Base-by-base conservation (phyloP, 23 tunicate species). In the Styela clava region DNA sequence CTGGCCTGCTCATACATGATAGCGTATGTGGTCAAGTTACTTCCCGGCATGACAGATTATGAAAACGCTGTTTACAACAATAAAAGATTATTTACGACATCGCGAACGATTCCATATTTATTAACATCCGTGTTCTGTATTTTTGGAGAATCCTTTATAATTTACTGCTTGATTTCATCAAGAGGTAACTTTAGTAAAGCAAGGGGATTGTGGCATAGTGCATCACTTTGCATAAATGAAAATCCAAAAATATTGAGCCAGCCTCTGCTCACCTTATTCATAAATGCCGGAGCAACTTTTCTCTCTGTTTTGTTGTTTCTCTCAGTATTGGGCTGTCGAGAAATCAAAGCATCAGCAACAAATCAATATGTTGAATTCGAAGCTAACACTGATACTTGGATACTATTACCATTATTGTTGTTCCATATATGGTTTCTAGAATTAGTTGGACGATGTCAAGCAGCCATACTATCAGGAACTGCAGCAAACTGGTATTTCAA, bases 401-500 rank as follows among this genome's bases (percentile, higher is more conserved):
- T 79, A 5, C 26, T 61, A 2, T 34, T 82, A 16, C 67, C 61
- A 3, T 19, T 77, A 18, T 56, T 82, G 2, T 16, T 77, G 44
- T 25, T 72, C n/a, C 68, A 36, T 31, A 24, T 86, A 9, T 91
- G 97, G 97, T 70, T 65, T 19, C 16, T 91, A 2, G 52, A 31
- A 16, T 34, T 91, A 5, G 19, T 83, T 2, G 70, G 52, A 28
- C 61, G 65, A 34, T 74, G 81, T 1, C 97, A 91, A 63, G 35
- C 78, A 69, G 82, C 74, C n/a, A 33, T 82, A n/a, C 24, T 91
- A 2, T 79, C 87, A 18, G 85, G 90, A 34, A 82, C 87, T 69
- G 89, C 84, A 9, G 56, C 78, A n/a, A 73, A 85, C 24, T 91
- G 97, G 97, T 91, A 85, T 34, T 91, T 85, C 61, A 61, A 64